phyloP scores from a whole-genome alignment of 2,888 invertebrate genomes.

The Athetis lepigone region DNA sequence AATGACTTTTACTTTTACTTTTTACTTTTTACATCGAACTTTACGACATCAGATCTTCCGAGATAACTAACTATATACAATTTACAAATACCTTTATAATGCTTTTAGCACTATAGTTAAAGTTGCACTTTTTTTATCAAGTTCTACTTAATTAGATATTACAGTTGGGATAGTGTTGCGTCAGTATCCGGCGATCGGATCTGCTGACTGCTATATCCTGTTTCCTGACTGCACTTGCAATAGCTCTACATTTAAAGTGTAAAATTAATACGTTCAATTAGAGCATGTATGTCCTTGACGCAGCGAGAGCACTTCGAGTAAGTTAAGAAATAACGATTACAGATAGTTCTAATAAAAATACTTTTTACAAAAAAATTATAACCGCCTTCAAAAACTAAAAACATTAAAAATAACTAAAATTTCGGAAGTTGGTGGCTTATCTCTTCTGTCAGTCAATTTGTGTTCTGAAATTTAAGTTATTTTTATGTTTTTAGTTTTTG shows the following conservation, averaged over 20 bases:
- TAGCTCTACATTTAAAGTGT: constrained; percentile 10
- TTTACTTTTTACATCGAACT: neutral
- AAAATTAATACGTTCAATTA: neutral
- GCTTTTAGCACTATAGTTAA: neutral
- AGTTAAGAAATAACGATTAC: no score
- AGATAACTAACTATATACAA: neutral
- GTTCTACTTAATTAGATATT: neutral
- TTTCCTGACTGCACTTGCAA: constrained; percentile 31
- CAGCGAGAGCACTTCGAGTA: no score
- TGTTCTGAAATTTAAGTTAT: no score
- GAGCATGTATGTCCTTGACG: no score
- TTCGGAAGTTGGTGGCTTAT: no score
- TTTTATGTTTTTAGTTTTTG: no score
- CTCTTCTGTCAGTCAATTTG: no score
- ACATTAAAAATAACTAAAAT: no score
- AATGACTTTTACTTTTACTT: no score
- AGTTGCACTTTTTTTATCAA: neutral
- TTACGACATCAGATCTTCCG: neutral
- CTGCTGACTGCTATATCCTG: constrained; percentile 33
- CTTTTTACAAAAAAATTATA: no score
- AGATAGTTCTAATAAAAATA: no score
- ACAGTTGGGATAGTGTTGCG: constrained; percentile 25
- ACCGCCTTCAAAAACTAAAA: no score
- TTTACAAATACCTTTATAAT: neutral
- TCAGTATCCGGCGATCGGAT: constrained; percentile 43